These are phyloP conservation scores for Cerastoderma edule DNA, from an alignment of 2,888 invertebrate genomes.

Conservation along the genomic window DNA sequence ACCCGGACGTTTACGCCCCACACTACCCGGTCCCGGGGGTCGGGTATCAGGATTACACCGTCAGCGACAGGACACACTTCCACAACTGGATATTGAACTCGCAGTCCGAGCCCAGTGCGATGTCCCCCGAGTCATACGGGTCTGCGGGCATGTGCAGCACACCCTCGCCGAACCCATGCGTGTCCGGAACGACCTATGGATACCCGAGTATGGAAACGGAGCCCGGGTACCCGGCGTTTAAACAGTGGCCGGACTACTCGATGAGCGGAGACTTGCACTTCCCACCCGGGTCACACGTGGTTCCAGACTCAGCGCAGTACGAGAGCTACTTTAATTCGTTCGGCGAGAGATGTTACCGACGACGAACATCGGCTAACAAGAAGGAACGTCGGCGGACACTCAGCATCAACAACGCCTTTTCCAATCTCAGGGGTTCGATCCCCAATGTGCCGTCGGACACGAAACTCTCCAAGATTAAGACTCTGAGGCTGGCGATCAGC, in stretches of 20 bases:
- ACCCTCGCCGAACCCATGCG: slow-evolving; percentile 41
- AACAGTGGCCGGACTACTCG: slow-evolving; percentile 36
- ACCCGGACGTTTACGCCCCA: slow-evolving; percentile 45
- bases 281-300: slow-evolving; percentile 27
- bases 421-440: slow-evolving; percentile 95
- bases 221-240: slow-evolving; percentile 41
- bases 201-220: slow-evolving; percentile 19
- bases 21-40: slow-evolving; percentile 73
- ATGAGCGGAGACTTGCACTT: slow-evolving; percentile 21
- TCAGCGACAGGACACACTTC: slow-evolving; percentile 67
- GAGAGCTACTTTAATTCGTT: slow-evolving; percentile 65
- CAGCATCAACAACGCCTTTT: slow-evolving; percentile 97
- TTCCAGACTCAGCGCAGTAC: slow-evolving; percentile 48
- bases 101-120: slow-evolving; percentile 8
- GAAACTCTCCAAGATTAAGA: slow-evolving; percentile 97
- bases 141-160: slow-evolving; percentile 37
- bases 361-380: slow-evolving; percentile 91
- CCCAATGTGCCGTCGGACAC: slow-evolving; percentile 98
- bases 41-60: slow-evolving; percentile 66
- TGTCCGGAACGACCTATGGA: neutral
- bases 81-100: slow-evolving; percentile 76
- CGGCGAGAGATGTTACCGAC: slow-evolving; percentile 73
- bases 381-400: slow-evolving; percentile 96
- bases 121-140: slow-evolving; percentile 65
- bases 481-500: slow-evolving; percentile 92